phyloP scores from a whole-genome alignment of 2,113 vertebrate genomes.

The Micronycteris hirsuta region DNA sequence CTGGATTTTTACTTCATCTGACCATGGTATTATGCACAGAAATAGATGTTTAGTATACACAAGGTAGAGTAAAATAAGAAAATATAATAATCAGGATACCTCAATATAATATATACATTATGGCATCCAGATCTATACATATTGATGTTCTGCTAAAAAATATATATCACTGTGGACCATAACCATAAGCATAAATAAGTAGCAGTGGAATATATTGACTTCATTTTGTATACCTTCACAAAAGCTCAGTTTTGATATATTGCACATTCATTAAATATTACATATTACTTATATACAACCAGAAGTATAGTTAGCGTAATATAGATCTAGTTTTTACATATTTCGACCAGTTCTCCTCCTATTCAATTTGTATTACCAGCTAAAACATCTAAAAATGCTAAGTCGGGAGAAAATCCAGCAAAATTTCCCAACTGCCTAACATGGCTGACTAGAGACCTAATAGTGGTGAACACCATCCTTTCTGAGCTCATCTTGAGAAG shows the following conservation, averaged over 20 bases:
- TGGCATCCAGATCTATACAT: neutral
- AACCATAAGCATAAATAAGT: neutral
- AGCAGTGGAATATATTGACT: neutral
- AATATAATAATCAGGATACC: neutral
- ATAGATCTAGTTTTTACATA: neutral
- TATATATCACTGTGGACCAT: neutral
- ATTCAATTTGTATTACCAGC: slow-evolving; percentile 49
- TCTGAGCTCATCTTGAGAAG: slow-evolving; percentile 26
- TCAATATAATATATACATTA: neutral
- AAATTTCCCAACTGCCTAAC: slow-evolving; percentile 45
- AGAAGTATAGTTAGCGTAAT: slow-evolving; percentile 10
- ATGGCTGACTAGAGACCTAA: slow-evolving; percentile 46
- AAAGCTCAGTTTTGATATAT: slow-evolving; percentile 1
- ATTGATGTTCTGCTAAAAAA: neutral
- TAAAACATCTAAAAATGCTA: slow-evolving; percentile 53
- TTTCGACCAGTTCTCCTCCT: slow-evolving; percentile 14
- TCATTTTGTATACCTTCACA: neutral
- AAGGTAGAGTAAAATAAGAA: neutral
- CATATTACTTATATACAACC: neutral
- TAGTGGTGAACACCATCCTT: neutral
- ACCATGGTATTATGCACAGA: neutral
- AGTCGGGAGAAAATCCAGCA: neutral
- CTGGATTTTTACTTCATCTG: neutral
- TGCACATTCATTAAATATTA: slow-evolving; percentile 26
- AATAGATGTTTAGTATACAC: neutral